Evolutionary conservation across 1,140 invertebrate species (phyloP), one percentile per base, ranked within the genome.

Genomic region (Bacillus rossius): DNA sequence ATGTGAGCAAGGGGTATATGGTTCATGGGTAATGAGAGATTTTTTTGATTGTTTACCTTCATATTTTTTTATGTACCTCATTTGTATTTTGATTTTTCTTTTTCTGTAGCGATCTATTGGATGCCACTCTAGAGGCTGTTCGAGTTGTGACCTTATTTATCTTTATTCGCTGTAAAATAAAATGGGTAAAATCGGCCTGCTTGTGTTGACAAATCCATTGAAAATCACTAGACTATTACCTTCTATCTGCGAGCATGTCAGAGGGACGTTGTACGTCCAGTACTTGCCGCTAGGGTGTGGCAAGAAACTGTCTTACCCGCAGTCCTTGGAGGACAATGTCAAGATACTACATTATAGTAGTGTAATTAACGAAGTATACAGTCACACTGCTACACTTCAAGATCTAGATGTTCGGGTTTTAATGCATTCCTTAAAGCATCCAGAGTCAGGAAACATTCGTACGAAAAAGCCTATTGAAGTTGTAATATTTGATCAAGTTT

Each of bases 211-310:
- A 48, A 43, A 57, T 34, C 55, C 55, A 13, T 38, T n/a, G 22
- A 49, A 48, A 34, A 26, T 57, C 7, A 29, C 4, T 25, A 13
- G 43, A 19, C 22, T 57, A n/a, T 42, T 57, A 13, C 55, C 55
- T 2, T 19, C 22, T n/a, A 26, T 48, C 4, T 37, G 49, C 10
- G 17, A 57, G 8, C 41, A 57, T 13, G 55, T 57, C 34, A 13
- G 13, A 20, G 38, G 38, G 34, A 57, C 55, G 19, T 57, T 57
- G 41, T 57, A 57, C 22, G 55, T 57, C 8, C 55, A 57, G 22
- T 49, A 38, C 8, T 57, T 16, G 2, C 55, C 42, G 13, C 25
- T 25, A 49, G 23, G 40, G 17, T 26, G 26, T 7, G 29, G 25
- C 5, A 20, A 38, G 17, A 7, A 8, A 22, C 25, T 17, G n/a